A percentile compares a stretch with the other conserved stretches of the same genome.
Evolutionary conservation across 2,888 invertebrate genomes (phyloP).

Genomic region (Ptilodon capucinus): DNA sequence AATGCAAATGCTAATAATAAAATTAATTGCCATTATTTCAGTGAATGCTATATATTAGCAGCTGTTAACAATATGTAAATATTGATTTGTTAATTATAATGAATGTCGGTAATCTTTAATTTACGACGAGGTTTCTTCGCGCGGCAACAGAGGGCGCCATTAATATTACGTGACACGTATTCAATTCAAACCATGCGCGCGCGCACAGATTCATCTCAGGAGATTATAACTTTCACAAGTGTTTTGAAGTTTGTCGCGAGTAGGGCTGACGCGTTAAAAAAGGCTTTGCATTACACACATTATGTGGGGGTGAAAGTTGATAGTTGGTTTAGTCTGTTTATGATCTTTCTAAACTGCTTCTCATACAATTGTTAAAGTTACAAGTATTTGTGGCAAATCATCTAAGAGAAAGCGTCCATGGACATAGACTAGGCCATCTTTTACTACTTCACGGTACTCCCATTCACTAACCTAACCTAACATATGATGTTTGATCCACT

Average conservation of each 20-base stretch:
- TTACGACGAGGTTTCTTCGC: conserved; percentile 16
- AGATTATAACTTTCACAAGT: conserved; percentile 43
- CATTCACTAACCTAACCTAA: too few relatives aligned
- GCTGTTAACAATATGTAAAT: conserved; percentile 21
- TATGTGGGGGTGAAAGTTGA: too few relatives aligned
- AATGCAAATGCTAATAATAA: too few relatives aligned
- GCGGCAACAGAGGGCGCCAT: conserved; percentile 18
- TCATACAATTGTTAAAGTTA: too few relatives aligned
- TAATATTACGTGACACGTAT: conserved; percentile 34
- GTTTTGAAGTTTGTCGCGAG: conserved; percentile 21
- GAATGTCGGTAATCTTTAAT: conserved; percentile 31
- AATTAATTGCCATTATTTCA: neutral
- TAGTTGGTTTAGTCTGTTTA: too few relatives aligned
- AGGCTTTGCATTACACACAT: neutral
- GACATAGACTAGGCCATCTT: too few relatives aligned
- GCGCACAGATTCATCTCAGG: conserved; percentile 32
- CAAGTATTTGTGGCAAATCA: too few relatives aligned
- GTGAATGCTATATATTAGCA: neutral
- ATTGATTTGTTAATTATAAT: conserved; percentile 36
- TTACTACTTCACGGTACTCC: too few relatives aligned
- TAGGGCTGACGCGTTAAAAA: neutral
- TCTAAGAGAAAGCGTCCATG: too few relatives aligned
- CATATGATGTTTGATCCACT: too few relatives aligned
- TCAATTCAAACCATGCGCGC: conserved; percentile 38
- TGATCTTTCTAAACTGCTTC: too few relatives aligned